Conservation (phyloP, 2,113 vertebrate species). For the Ictalurus furcatus region DNA sequence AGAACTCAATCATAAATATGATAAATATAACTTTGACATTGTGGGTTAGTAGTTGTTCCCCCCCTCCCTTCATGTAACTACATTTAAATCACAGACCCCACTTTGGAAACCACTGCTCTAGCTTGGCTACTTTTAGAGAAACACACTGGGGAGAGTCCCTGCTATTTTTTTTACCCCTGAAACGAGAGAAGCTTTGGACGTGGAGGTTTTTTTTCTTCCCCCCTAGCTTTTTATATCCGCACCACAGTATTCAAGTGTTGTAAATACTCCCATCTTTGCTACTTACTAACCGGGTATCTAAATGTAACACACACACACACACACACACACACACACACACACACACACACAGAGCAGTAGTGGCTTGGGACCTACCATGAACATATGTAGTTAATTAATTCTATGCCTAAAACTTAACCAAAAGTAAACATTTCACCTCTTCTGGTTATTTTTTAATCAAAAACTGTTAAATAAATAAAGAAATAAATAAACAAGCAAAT, state of each 20-base stretch:
- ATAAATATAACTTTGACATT: background rate
- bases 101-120: background rate
- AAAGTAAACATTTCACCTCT: background rate
- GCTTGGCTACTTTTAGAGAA: slow-evolving; percentile 14
- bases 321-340: background rate
- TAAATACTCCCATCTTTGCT: background rate
- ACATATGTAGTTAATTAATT: background rate
- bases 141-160: background rate
- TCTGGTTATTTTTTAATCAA: too few relatives aligned
- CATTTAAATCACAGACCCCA: background rate
- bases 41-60: background rate
- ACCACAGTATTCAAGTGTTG: background rate
- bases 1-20: background rate
- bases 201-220: slow-evolving; percentile 5
- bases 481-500: background rate
- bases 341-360: background rate
- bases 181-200: background rate
- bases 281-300: background rate
- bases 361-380: too few relatives aligned
- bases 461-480: background rate
- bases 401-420: background rate
- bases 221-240: slow-evolving; percentile 20
- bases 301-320: background rate
- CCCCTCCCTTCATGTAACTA: too few relatives aligned
- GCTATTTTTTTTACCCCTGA: background rate